Conservation (phyloP, 2,797 vertebrate genomes). For the Sebastiscus tertius region DNA sequence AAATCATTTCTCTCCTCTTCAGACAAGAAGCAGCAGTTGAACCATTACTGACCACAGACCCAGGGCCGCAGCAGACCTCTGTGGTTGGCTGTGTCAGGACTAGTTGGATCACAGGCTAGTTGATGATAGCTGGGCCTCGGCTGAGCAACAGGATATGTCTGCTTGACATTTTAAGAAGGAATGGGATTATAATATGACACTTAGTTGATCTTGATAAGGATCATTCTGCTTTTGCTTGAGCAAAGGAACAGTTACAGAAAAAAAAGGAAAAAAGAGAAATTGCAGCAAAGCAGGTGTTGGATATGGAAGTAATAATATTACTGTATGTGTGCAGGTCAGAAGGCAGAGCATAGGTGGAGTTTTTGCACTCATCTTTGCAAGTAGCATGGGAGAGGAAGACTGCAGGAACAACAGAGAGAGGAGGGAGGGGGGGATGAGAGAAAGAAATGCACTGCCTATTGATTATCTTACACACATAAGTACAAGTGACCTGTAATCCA, state of each 20-base stretch:
- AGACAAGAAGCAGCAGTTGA: conserved; percentile 38
- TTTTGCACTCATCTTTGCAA: conserved; percentile 69
- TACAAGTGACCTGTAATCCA: conserved; percentile 89
- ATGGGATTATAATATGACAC: conserved; percentile 1
- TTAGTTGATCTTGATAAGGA: not conserved
- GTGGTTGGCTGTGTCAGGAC: conserved; percentile 66
- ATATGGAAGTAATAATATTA: not conserved
- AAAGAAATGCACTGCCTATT: conserved; percentile 86
- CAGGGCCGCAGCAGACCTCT: conserved; percentile 60
- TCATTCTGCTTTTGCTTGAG: not conserved
- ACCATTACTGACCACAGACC: conserved; percentile 72
- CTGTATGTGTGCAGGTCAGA: conserved; percentile 20
- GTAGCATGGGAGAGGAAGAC: conserved; percentile 57
- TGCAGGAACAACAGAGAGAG: conserved; percentile 47
- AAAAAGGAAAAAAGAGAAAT: not conserved
- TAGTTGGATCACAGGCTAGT: conserved; percentile 57
- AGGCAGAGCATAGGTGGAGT: conserved; percentile 2
- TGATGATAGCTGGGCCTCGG: conserved; percentile 35
- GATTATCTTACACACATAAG: conserved; percentile 88
- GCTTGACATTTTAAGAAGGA: conserved; percentile 11
- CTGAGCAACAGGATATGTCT: conserved; percentile 50
- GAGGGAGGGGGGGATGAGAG: conserved; percentile 48
- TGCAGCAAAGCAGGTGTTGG: not conserved
- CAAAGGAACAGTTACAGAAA: not conserved
- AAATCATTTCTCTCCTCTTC: conserved; percentile 45